Conservation (phyloP, 2,888 invertebrate species). For the Apomyelois bistriatella region DNA sequence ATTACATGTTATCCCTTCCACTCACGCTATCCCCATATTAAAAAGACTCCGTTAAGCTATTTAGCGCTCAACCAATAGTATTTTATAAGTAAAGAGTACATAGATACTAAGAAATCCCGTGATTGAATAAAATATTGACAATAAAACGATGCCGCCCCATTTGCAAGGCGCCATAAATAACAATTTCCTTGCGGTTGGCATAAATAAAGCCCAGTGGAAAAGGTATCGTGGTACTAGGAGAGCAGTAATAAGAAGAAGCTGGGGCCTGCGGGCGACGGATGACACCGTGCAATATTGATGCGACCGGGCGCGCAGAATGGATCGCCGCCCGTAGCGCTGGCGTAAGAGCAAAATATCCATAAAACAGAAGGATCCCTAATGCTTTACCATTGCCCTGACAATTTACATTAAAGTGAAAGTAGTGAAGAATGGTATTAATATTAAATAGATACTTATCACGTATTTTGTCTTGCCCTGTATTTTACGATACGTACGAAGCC, state of each 20-base stretch:
- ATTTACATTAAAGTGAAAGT: no score
- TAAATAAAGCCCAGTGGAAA: conserved; percentile 29
- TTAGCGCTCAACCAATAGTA: no score
- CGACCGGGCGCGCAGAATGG: conserved; percentile 22
- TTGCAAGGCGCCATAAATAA: conserved; percentile 18
- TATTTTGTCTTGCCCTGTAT: no score
- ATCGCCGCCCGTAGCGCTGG: conserved; percentile 8
- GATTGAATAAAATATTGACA: conserved; percentile 8
- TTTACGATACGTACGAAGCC: no score
- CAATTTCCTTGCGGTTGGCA: conserved; percentile 19
- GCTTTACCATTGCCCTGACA: no score
- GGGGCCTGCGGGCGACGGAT: conserved; percentile 29
- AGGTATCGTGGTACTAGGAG: conserved; percentile 33
- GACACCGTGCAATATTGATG: conserved; percentile 47
- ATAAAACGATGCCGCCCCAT: neutral
- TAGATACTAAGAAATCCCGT: neutral
- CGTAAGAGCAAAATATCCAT: conserved; percentile 14
- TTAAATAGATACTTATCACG: no score
- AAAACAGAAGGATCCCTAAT: conserved; percentile 13
- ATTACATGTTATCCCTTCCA: no score
- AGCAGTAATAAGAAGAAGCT: conserved; percentile 36
- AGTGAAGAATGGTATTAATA: no score
- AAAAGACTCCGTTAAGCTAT: no score
- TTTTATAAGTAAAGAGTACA: no score
- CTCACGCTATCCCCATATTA: no score